Base-by-base conservation (phyloP, 1,140 invertebrate genomes). In the Eriosoma lanigerum region DNA sequence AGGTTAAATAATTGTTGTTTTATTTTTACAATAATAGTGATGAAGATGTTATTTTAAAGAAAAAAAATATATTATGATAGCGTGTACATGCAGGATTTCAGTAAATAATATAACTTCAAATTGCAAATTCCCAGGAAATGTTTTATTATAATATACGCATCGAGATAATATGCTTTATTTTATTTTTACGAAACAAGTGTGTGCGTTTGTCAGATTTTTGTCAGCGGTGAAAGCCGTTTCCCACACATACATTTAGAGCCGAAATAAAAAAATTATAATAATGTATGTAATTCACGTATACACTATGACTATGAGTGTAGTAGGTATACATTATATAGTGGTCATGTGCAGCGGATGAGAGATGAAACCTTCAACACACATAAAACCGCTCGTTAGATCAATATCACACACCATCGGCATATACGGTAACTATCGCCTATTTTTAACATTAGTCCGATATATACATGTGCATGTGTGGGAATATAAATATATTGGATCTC, bases 401-500 rank as follows among this genome's bases (percentile, higher is more conserved):
- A 68, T 68, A 68, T 24, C 38, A 21, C 64, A 48, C 38, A 48
- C 38, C 38, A 66, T 44, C 19, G 38, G 21, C 64, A 68, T 26
- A 21, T 44, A 46, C 62, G n/a, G 62, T 66, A 46, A 46, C 64
- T 66, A 66, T 66, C 64, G 38, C 60, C 60, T 64, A 64, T 64
- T 64, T 64, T 64, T 64, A 66, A 66, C 21, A 62, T 17, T 48
- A 48, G 46, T 15, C 46, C 46, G 13, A 48, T 15, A 10, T 12
- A 10, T 4, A 15, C 1, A 1, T 1, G 46, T 48, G 4, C 13
- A 10, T 10, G 46, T 48, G 46, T 48, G n/a, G n/a, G 46, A 13
- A 15, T 48, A 15, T 32, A n/a, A 3, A 4, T 46, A 10, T 8
- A 9, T 68, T 68, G 44, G 64, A 24, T 13, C 4, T 24, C 3